These are phyloP conservation scores for Spodoptera litura DNA, from an alignment of 1,140 invertebrate genomes.

Conservation along the genomic window DNA sequence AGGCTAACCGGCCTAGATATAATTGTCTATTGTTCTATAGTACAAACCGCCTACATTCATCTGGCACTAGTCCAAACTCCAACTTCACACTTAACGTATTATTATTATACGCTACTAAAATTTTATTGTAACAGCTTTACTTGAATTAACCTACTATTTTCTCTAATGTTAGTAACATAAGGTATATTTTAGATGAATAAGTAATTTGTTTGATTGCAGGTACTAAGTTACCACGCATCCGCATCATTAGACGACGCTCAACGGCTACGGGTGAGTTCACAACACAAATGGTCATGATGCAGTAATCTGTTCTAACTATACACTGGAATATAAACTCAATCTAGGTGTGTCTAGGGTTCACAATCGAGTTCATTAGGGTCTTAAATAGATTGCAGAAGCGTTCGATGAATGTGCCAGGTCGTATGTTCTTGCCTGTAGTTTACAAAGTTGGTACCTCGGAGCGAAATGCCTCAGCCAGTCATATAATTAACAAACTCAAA, in stretches of 20 bases:
- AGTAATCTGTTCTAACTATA: conserved; percentile 21
- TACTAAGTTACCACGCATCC: conserved; percentile 98
- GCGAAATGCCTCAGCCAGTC: conserved; percentile 10
- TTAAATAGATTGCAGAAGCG: conserved; percentile 16
- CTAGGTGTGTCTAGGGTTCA: not conserved
- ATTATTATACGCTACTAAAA: conserved; percentile 13
- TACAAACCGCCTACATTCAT: conserved; percentile 16
- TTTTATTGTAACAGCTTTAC: conserved; percentile 7
- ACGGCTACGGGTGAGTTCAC: conserved; percentile 90
- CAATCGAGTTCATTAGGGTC: not conserved
- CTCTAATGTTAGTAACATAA: not conserved
- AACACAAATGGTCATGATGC: conserved; percentile 29
- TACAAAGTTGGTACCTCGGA: conserved; percentile 6
- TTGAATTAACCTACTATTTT: not conserved
- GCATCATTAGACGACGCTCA: conserved; percentile 95
- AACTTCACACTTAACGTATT: conserved; percentile 20
- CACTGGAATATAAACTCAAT: conserved; percentile 9
- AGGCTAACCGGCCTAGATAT: conserved; percentile 9
- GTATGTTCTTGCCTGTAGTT: conserved; percentile 11
- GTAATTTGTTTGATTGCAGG: conserved; percentile 76
- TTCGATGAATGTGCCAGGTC: conserved; percentile 8
- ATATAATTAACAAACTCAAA: conserved; percentile 49
- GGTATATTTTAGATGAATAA: conserved; percentile 20
- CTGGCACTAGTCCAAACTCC: conserved; percentile 25
- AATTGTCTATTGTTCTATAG: conserved; percentile 11